Evolutionary conservation across 2,888 invertebrate genomes (phyloP), one percentile per base, ranked within the genome.

Genomic region (Cephus sareptanus): DNA sequence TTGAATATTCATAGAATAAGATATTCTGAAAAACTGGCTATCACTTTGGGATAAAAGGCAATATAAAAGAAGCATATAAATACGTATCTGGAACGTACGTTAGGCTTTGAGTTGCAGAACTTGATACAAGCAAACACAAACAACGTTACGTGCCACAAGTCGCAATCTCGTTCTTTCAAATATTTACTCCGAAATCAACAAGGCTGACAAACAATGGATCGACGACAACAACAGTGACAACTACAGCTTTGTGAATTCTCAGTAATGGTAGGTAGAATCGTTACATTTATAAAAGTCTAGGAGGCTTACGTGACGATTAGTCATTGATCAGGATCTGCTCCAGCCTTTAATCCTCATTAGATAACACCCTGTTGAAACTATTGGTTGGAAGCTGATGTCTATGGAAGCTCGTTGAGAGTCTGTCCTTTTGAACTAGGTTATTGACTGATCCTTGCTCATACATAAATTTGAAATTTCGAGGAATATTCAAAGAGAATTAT

Each of bases 91-190:
- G 0, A 23, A 56, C 23, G 4, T 56, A 56, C 9, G 23, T 6
- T 6, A 9, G 23, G 23, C 40, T 6, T 56, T 23, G 23, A 23
- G 15, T 56, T 56, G 1, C 23, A 56, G 40, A 56, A 4, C 30
- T 71, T 33, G n/a, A 11, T 34, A 13, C 9, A 71, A 71, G 6
- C 1, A 30, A 34, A 30, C 12, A n/a, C 35, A 74, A 74, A 74
- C 35, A 74, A 34, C 74, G 74, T 35, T 74, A 74, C 74, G 74
- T 34, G 74, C n/a, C 74, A 34, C 74, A 23, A 74, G 30, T 74
- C 35, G 23, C 30, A 30, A 34, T 33, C 37, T 30, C 13, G 37
- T 30, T n/a, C 23, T 23, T 34, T 74, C 74, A 74, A 74, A 74
- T 74, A 74, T 74, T 74, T 74, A 34, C 74, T 12, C 4, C 71